Evolutionary conservation across 1,140 invertebrate genomes (phyloP).

Genomic region (Scaptomyza montana): DNA sequence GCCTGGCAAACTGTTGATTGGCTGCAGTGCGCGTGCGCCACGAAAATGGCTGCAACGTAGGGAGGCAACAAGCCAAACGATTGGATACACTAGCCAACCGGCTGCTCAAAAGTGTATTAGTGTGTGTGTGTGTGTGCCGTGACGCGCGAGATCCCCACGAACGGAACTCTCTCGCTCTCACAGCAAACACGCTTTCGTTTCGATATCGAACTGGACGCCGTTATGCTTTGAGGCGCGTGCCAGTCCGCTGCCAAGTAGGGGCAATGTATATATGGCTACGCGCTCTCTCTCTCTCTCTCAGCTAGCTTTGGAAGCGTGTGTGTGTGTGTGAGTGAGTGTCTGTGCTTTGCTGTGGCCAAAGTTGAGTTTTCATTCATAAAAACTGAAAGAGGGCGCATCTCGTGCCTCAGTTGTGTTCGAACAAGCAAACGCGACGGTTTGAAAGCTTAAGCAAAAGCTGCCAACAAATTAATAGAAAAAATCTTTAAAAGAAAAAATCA

Average conservation of each 20-base stretch:
- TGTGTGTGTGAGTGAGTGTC: slow-evolving; percentile 1
- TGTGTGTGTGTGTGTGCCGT: slow-evolving; percentile 26
- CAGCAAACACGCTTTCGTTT: slow-evolving; percentile 27
- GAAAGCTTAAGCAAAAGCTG: slow-evolving; percentile 31
- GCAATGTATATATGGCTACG: slow-evolving; percentile 22
- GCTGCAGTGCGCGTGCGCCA: slow-evolving; percentile 82
- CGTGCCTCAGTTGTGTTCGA: slow-evolving; percentile 84
- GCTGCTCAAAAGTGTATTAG: slow-evolving; percentile 7
- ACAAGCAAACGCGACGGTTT: slow-evolving; percentile 84
- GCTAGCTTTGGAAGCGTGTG: neutral
- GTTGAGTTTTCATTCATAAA: slow-evolving; percentile 84
- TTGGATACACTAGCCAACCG: slow-evolving; percentile 68
- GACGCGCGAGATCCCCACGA: slow-evolving; percentile 71
- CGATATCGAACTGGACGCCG: slow-evolving; percentile 58
- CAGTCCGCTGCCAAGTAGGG: slow-evolving; percentile 51
- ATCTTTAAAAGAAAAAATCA: slow-evolving; percentile 24
- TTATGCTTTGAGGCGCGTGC: slow-evolving; percentile 66
- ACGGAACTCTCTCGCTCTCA: neutral
- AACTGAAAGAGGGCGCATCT: slow-evolving; percentile 83
- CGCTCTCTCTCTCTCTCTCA: slow-evolving; percentile 8
- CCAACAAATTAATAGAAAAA: slow-evolving; percentile 19
- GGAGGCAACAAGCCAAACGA: slow-evolving; percentile 73
- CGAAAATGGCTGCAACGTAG: slow-evolving; percentile 82
- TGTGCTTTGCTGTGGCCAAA: slow-evolving; percentile 25
- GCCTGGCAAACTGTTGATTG: slow-evolving; percentile 83